Evolutionary conservation across 2,888 invertebrate genomes (phyloP).

Genomic region (Plagiodera versicolora): DNA sequence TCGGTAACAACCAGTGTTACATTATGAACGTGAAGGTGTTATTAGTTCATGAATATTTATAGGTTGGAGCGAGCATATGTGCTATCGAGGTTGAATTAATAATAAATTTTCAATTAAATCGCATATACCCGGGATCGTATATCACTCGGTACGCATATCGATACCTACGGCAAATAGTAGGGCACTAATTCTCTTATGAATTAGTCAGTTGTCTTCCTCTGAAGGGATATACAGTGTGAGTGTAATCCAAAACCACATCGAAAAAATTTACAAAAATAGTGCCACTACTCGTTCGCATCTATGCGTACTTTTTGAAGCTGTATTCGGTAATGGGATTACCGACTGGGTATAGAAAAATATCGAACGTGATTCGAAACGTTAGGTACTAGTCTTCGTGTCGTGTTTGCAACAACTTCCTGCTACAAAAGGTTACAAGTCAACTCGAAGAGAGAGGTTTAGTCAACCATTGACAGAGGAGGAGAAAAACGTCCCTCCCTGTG

Average conservation of each 20-base stretch:
- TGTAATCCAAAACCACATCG: no score
- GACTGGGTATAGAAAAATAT: conserved; percentile 14
- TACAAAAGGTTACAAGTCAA: conserved; percentile 1
- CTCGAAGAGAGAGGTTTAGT: not conserved
- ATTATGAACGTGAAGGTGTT: conserved; percentile 19
- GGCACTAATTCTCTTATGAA: no score
- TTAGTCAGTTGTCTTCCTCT: no score
- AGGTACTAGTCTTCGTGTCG: not conserved
- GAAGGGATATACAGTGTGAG: no score
- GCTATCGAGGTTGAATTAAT: conserved; percentile 20
- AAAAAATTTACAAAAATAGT: not conserved
- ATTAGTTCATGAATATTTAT: conserved; percentile 26
- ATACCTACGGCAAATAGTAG: conserved; percentile 9
- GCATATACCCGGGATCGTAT: conserved; percentile 17
- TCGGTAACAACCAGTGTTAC: conserved; percentile 3
- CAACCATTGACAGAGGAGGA: no score
- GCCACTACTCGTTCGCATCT: conserved; percentile 11
- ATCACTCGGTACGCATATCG: conserved; percentile 10
- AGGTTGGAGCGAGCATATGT: conserved; percentile 12
- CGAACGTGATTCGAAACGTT: conserved; percentile 16
- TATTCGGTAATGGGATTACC: not conserved
- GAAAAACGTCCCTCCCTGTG: no score
- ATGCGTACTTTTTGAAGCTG: conserved; percentile 12
- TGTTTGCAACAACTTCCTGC: conserved; percentile 13
- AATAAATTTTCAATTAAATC: conserved; percentile 25